Evolutionary conservation across 1,140 invertebrate species (phyloP).

Genomic region (Diachasmimorpha longicaudata): DNA sequence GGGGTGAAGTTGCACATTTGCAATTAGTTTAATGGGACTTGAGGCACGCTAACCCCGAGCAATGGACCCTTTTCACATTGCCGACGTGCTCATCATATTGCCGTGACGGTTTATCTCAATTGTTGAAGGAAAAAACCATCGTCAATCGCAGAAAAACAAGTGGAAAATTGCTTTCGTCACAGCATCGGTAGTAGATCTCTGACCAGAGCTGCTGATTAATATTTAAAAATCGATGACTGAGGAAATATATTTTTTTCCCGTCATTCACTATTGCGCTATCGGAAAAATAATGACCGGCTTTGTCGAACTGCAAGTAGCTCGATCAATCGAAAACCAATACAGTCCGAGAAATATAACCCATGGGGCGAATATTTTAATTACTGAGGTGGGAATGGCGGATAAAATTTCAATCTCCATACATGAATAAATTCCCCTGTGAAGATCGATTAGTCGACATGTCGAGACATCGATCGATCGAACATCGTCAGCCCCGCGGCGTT

Average conservation of each 20-base stretch:
- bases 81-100: slow-evolving; percentile 4
- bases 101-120: background rate
- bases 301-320: background rate
- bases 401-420: background rate
- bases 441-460: background rate
- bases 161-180: background rate
- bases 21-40: slow-evolving; percentile 5
- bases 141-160: background rate
- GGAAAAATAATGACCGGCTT: too few species aligned
- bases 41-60: background rate
- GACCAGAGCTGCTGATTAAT: too few species aligned
- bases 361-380: background rate
- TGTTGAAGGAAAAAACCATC: background rate
- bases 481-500: background rate
- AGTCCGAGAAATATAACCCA: background rate
- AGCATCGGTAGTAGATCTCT: too few species aligned
- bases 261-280: too few species aligned
- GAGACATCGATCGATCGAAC: background rate
- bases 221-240: too few species aligned
- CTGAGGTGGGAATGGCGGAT: background rate
- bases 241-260: too few species aligned
- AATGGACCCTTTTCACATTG: background rate
- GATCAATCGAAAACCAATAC: background rate
- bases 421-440: background rate
- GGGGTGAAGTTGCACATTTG: background rate